Evolutionary conservation across 2,113 vertebrate species (phyloP).

Genomic region (Oryctolagus cuniculus): DNA sequence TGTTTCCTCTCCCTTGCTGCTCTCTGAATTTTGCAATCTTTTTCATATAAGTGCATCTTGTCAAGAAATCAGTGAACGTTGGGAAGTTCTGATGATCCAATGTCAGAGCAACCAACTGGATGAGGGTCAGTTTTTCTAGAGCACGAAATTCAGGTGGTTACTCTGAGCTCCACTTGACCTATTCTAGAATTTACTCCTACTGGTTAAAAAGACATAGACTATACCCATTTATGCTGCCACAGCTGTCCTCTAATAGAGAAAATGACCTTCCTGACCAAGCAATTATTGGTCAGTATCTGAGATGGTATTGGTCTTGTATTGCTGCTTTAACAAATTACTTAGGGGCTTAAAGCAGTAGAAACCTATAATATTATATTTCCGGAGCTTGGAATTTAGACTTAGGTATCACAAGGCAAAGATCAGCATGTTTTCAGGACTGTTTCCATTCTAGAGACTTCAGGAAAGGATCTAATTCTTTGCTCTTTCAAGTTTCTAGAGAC

Average conservation of each 20-base stretch:
- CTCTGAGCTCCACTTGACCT: background rate
- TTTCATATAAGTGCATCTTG: background rate
- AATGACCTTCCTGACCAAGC: background rate
- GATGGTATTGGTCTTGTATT: background rate
- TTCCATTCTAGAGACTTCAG: background rate
- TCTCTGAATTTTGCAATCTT: slow-evolving; percentile 16
- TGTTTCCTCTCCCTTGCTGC: background rate
- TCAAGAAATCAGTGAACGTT: background rate
- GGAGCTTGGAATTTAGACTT: background rate
- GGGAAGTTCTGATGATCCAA: background rate
- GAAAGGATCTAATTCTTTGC: background rate
- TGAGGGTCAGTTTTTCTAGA: background rate
- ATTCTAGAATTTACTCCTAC: slow-evolving; percentile 35
- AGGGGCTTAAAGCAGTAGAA: background rate
- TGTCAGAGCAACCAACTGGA: background rate
- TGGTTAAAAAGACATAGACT: background rate
- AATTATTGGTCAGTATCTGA: background rate
- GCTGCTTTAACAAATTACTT: background rate
- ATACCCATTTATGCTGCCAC: background rate
- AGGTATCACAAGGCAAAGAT: background rate
- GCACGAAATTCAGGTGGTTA: background rate
- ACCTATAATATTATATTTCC: background rate
- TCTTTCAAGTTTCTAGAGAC: background rate
- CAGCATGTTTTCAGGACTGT: background rate
- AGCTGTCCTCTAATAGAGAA: background rate